Conservation (phyloP, 2,113 vertebrate genomes). For the Oxyura jamaicensis region DNA sequence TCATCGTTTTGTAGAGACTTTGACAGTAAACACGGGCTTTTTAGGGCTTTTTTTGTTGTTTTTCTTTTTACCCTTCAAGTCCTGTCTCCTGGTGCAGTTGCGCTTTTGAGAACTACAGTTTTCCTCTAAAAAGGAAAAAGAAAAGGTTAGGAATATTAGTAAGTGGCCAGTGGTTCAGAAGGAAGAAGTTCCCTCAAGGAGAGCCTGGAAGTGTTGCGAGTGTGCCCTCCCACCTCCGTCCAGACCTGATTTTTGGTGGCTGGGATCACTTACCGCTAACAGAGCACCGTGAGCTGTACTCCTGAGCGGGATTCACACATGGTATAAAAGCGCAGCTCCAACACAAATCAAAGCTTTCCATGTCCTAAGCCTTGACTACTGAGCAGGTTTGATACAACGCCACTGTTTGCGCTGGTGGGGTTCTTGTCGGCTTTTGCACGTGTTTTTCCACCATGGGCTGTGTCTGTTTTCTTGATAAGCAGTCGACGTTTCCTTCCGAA, state of each 20-base stretch:
- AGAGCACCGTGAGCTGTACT: fast-evolving
- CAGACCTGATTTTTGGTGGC: background rate
- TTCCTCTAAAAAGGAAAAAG: background rate
- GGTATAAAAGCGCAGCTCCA: fast-evolving
- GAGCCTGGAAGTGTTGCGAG: background rate
- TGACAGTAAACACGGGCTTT: slow-evolving; percentile 22
- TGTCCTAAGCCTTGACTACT: fast-evolving
- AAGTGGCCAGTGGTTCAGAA: fast-evolving
- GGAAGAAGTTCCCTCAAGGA: background rate
- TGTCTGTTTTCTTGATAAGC: slow-evolving; percentile 23
- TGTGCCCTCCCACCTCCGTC: background rate
- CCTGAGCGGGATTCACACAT: fast-evolving
- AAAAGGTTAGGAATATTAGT: background rate
- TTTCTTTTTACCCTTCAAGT: background rate
- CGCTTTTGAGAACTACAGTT: background rate
- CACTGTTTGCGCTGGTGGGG: fast-evolving
- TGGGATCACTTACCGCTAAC: fast-evolving
- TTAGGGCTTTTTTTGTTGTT: background rate
- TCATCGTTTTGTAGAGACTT: slow-evolving; percentile 18
- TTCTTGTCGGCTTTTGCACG: background rate
- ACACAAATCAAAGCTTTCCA: fast-evolving
- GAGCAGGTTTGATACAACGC: background rate
- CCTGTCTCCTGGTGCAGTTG: background rate
- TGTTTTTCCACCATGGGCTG: background rate
- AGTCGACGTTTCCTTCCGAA: background rate